Base-by-base conservation (phyloP, 2,113 vertebrate genomes). In the Haemorhous mexicanus region DNA sequence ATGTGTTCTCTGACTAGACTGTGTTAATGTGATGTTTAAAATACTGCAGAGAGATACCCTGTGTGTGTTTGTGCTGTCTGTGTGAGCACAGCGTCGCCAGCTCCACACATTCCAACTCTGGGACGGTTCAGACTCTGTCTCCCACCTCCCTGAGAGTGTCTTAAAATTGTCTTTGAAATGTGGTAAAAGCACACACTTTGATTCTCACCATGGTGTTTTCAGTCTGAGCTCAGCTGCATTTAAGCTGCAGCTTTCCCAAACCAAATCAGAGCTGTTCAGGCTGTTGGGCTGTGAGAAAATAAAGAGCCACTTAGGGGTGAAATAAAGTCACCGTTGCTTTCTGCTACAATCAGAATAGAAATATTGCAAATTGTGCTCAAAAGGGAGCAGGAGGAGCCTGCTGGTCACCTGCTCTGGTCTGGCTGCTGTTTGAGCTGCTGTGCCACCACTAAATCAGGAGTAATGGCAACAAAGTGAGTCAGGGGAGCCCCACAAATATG, bases 1-100 rank as follows among this genome's bases (percentile, higher is more conserved):
- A 30, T 0, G 1, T 13, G n/a, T 32, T 14, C 47, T 49, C 59
- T 80, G 68, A 13, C 23, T 4, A n/a, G 14, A 4, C 13, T 2
- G 4, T 23, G 55, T 32, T 46, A 69, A 77, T 26, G 37, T 21
- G 28, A 20, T 24, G 22, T 70, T 74, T 47, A 23, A 90, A 91
- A 46, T 6, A 7, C 39, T 12, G 8, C 41, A 3, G 4, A 6
- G 10, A 16, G 27, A 28, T 7, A 12, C n/a, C 12, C 28, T 3
- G 5, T 1, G 13, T 33, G n/a, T 21, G 32, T 64, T 52, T 39
- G 68, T 55, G 46, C 56, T 13, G 1, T 8, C 1, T 6, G 49
- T 44, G 44, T 22, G 33, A 77, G 56, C 1, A 3, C 35, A 3
- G 32, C 1, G 7, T 3, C 23, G 43, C 64, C 76, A 62, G 43